Conservation (phyloP, 1,140 invertebrate species). For the Lepidurus arcticus region DNA sequence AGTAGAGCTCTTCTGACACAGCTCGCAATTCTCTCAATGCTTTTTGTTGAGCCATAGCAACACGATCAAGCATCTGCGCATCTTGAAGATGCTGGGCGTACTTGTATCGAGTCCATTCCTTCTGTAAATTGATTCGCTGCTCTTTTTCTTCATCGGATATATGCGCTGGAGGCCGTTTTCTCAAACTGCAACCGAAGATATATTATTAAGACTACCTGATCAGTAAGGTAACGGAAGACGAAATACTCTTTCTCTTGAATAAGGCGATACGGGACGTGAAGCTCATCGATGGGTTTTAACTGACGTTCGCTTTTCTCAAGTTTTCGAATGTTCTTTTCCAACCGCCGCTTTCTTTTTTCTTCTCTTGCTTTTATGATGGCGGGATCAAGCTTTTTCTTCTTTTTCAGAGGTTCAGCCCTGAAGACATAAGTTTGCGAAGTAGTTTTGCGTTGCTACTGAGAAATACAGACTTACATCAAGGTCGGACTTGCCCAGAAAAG, state of each 20-base stretch:
- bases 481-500: neutral
- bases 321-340: slow-evolving; percentile 74
- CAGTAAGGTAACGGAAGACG: neutral
- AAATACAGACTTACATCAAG: neutral
- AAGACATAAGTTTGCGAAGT: slow-evolving; percentile 26
- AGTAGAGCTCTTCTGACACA: slow-evolving; percentile 74
- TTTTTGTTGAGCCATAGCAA: slow-evolving; percentile 61
- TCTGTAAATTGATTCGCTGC: slow-evolving; percentile 53
- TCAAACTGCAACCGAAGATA: slow-evolving; percentile 47
- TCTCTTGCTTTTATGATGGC: slow-evolving; percentile 65
- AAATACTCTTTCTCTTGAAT: slow-evolving; percentile 58
- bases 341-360: slow-evolving; percentile 67
- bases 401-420: slow-evolving; percentile 77
- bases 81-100: slow-evolving; percentile 55
- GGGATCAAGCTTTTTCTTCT: slow-evolving; percentile 80
- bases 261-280: slow-evolving; percentile 61
- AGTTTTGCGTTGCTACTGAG: neutral
- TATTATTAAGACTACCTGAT: slow-evolving; percentile 1
- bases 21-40: slow-evolving; percentile 67
- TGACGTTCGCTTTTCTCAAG: slow-evolving; percentile 68
- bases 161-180: slow-evolving; percentile 47
- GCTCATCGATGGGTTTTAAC: slow-evolving; percentile 74
- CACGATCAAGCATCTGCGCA: slow-evolving; percentile 59
- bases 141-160: slow-evolving; percentile 51
- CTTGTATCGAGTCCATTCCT: slow-evolving; percentile 68